Conservation (phyloP, 2,113 vertebrate genomes). For the Eubucco bourcierii region DNA sequence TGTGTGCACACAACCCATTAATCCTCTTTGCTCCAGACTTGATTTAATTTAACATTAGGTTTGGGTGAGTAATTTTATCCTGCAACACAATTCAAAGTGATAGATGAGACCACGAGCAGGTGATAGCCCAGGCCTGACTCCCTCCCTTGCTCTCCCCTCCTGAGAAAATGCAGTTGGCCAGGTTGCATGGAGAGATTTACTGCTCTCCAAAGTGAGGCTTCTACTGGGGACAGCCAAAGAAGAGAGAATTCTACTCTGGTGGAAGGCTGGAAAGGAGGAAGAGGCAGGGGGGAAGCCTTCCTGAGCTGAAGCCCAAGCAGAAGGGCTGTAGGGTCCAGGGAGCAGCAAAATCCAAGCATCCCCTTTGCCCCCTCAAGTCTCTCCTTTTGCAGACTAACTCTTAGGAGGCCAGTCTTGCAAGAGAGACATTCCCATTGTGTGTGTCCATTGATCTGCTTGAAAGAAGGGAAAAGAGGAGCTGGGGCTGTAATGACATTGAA, state of each 20-base stretch:
- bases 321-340: not conserved
- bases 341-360: not conserved
- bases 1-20: conserved; percentile 46
- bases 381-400: not conserved
- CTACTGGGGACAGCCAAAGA: not conserved
- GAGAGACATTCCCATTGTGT: not conserved
- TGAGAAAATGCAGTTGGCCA: not conserved
- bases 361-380: not conserved
- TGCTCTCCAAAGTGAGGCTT: not conserved
- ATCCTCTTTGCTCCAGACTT: conserved; percentile 55
- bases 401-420: not conserved
- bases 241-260: not conserved
- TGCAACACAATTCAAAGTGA: conserved; percentile 65
- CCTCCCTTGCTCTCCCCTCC: not conserved
- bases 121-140: conserved; percentile 14
- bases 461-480: not conserved
- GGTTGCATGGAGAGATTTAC: not conserved
- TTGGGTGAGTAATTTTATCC: conserved; percentile 72
- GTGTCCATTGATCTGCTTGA: not conserved
- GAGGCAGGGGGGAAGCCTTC: not conserved
- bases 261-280: not conserved
- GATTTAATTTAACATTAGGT: conserved; percentile 72
- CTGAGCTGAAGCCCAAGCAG: not conserved
- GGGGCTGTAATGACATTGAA: not conserved
- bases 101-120: conserved; percentile 57